Percentiles rank a stretch among this genome's conserved stretches.
phyloP scores from a whole-genome alignment of 2,797 vertebrate species.

The Squalus acanthias region DNA sequence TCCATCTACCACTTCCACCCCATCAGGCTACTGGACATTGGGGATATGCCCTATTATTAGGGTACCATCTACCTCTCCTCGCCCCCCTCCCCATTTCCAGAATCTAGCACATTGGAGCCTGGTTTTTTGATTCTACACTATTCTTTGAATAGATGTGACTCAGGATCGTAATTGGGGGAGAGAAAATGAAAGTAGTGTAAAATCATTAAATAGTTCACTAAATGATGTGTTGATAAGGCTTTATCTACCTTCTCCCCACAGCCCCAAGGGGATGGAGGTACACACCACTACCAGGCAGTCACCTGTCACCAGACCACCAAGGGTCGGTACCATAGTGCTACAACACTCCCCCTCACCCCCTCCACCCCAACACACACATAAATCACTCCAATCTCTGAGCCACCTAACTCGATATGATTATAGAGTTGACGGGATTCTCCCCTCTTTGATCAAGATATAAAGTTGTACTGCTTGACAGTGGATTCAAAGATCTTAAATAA shows the following conservation, averaged over 20 bases:
- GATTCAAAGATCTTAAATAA: neutral
- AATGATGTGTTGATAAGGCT: neutral
- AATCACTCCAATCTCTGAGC: constrained; percentile 40
- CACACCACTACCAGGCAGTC: neutral
- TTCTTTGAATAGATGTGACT: neutral
- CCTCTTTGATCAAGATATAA: neutral
- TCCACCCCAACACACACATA: constrained; percentile 40
- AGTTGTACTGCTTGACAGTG: neutral
- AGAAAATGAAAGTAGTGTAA: neutral
- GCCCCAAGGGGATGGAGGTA: neutral
- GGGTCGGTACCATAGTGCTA: neutral
- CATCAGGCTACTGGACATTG: neutral
- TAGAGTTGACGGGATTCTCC: neutral
- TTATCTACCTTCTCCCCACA: neutral
- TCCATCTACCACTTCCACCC: neutral
- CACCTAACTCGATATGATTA: neutral
- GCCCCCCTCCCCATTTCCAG: neutral
- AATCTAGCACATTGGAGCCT: neutral
- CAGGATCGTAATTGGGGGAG: neutral
- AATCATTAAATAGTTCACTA: neutral
- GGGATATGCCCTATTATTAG: neutral
- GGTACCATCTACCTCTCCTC: neutral
- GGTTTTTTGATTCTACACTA: neutral
- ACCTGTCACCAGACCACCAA: neutral
- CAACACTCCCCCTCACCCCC: neutral